A percentile compares a stretch with the other conserved stretches of the same genome.
These are phyloP conservation scores for Poecile montanus DNA, from an alignment of 2,797 vertebrate genomes.

Conservation along the genomic window DNA sequence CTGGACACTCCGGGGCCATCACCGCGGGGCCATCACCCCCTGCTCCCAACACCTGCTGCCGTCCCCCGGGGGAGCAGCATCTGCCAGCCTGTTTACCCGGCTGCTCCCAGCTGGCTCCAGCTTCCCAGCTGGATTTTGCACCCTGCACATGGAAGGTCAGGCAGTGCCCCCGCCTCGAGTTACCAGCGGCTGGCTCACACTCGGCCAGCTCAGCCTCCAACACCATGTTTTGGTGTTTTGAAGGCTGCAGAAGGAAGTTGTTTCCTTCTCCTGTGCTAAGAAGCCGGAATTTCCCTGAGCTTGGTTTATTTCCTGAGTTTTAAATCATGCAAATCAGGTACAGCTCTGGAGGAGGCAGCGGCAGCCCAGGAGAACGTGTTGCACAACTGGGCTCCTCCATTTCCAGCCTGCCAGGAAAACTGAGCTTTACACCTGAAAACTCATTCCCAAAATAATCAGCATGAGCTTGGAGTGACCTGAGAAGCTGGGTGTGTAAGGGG, in stretches of 20 bases:
- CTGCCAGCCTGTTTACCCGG: not conserved
- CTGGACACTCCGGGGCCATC: not conserved
- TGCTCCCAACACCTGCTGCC: not conserved
- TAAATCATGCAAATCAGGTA: not conserved
- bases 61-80: not conserved
- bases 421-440: not conserved
- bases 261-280: not conserved
- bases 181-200: accelerated
- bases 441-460: not conserved
- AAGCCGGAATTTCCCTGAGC: not conserved
- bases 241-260: not conserved
- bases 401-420: not conserved
- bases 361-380: not conserved
- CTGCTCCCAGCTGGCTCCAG: not conserved
- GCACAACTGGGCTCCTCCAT: conserved; percentile 25
- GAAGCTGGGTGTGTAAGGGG: accelerated
- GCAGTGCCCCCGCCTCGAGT: not conserved
- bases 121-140: not conserved
- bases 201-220: not conserved
- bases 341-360: not conserved
- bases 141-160: not conserved
- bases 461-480: accelerated
- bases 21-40: not conserved
- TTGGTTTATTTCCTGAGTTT: not conserved
- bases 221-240: accelerated